phyloP scores from a whole-genome alignment of 1,140 invertebrate species.

The Pissodes strobi region DNA sequence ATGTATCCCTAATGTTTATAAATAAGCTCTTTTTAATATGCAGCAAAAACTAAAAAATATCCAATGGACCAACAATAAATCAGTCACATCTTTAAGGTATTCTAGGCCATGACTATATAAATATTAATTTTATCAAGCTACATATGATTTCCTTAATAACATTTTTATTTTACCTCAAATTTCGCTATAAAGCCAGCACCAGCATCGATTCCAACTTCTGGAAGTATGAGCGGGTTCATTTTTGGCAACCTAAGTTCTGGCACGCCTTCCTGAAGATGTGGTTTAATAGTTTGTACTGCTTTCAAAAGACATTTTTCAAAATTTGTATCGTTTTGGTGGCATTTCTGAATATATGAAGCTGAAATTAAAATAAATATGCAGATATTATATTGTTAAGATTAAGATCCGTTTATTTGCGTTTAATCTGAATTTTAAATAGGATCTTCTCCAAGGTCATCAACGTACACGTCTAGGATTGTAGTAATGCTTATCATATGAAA shows the following conservation, averaged over 20 bases:
- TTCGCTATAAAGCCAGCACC: conserved; percentile 39
- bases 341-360: conserved; percentile 60
- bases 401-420: neutral
- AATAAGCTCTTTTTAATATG: too few species aligned
- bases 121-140: too few species aligned
- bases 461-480: neutral
- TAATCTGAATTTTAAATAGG: neutral
- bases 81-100: too few species aligned
- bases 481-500: neutral
- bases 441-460: neutral
- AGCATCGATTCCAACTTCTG: conserved; percentile 33
- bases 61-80: too few species aligned
- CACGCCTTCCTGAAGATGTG: conserved; percentile 58
- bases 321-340: conserved; percentile 58
- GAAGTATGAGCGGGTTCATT: conserved; percentile 56
- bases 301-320: conserved; percentile 58
- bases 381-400: too few species aligned
- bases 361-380: conserved; percentile 42
- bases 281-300: conserved; percentile 56
- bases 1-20: too few species aligned
- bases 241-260: conserved; percentile 56
- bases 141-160: too few species aligned
- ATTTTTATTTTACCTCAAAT: conserved; percentile 39
- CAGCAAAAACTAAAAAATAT: too few species aligned
- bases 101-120: too few species aligned